phyloP scores from a whole-genome alignment of 2,888 invertebrate species.

The Pinctada fucata region DNA sequence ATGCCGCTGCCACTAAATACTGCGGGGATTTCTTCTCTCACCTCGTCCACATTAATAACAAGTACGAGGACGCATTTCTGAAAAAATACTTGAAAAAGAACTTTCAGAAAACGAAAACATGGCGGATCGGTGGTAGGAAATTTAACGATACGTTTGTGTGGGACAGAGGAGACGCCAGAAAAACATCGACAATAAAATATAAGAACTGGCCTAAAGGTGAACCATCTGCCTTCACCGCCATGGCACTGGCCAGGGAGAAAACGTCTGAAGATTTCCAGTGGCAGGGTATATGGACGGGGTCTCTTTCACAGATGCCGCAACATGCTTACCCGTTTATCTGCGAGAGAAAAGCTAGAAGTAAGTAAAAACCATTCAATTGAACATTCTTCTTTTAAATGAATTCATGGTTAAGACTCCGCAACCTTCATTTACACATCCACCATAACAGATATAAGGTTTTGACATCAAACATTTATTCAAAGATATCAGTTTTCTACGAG shows the following conservation, averaged over 20 bases:
- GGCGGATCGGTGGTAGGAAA: conserved; percentile 62
- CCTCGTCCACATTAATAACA: conserved; percentile 78
- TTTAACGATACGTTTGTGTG: conserved; percentile 55
- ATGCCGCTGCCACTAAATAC: conserved; percentile 65
- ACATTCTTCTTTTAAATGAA: neutral
- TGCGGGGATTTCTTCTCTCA: conserved; percentile 76
- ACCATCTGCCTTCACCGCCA: conserved; percentile 54
- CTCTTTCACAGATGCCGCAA: conserved; percentile 53
- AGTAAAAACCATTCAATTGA: conserved; percentile 34
- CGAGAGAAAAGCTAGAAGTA: conserved; percentile 78
- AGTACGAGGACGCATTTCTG: conserved; percentile 80
- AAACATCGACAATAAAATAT: conserved; percentile 52
- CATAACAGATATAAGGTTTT: too few species aligned
- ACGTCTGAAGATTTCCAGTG: conserved; percentile 74
- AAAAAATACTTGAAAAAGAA: conserved; percentile 75
- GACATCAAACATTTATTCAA: too few species aligned
- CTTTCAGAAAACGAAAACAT: conserved; percentile 50
- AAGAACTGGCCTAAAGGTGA: conserved; percentile 59
- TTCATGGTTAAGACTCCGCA: neutral
- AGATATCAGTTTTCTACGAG: too few species aligned
- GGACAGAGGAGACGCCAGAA: conserved; percentile 43
- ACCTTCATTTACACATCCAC: too few species aligned
- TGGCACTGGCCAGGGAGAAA: conserved; percentile 73
- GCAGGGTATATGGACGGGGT: conserved; percentile 65
- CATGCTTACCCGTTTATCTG: conserved; percentile 78